Evolutionary conservation across 2,888 invertebrate genomes (phyloP).

Genomic region (Monoplex corrugatus): DNA sequence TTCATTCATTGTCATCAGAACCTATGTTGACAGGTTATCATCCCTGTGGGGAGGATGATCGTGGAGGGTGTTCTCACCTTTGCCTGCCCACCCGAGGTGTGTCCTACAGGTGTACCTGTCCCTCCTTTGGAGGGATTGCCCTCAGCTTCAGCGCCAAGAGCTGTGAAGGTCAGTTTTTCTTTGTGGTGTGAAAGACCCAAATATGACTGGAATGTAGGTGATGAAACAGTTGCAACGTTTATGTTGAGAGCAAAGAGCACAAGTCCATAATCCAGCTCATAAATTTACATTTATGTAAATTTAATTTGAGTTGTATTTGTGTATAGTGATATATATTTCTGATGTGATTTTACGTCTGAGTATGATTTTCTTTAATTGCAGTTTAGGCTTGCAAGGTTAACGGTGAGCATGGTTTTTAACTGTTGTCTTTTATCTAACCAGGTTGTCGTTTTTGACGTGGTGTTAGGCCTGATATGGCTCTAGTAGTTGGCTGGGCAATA

Average conservation of each 20-base stretch:
- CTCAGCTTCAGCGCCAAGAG: constrained; percentile 68
- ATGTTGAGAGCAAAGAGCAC: neutral
- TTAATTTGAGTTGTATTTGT: no score
- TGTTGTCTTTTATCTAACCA: no score
- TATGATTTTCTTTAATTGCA: no score
- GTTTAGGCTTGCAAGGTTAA: no score
- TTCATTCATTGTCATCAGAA: neutral
- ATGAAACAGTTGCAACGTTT: neutral
- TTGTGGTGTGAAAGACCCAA: neutral
- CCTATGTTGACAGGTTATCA: constrained; percentile 65
- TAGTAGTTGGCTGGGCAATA: no score
- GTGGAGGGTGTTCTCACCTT: constrained; percentile 73
- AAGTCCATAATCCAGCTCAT: no score
- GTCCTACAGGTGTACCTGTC: constrained; percentile 73
- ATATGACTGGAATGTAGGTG: neutral
- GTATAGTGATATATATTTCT: no score
- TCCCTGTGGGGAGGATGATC: constrained; percentile 68
- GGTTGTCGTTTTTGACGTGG: no score
- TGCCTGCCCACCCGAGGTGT: constrained; percentile 71
- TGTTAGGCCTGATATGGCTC: no score
- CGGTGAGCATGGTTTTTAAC: no score
- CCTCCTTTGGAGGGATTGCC: constrained; percentile 73
- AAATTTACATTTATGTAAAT: no score
- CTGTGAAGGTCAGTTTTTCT: constrained; percentile 68
- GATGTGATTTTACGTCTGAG: no score